Evolutionary conservation across 2,113 vertebrate species (phyloP).

Genomic region (Hippolais icterina): DNA sequence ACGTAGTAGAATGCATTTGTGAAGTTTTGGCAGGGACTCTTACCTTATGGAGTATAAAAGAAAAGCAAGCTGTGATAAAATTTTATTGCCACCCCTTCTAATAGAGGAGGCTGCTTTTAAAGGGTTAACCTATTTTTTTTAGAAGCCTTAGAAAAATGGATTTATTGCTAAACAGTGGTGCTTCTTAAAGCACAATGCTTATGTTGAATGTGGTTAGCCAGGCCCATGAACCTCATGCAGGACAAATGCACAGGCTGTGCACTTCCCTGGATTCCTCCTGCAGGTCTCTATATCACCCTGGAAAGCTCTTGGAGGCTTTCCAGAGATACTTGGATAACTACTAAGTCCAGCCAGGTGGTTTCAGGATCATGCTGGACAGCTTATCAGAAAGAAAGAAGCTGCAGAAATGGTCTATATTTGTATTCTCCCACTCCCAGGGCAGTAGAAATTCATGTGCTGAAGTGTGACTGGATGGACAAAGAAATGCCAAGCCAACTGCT

Average conservation of each 20-base stretch:
- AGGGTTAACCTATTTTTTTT: neutral
- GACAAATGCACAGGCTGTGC: neutral
- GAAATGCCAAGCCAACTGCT: neutral
- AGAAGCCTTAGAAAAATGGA: neutral
- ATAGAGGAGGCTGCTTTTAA: neutral
- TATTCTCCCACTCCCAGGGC: neutral
- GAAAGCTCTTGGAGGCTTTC: neutral
- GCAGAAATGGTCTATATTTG: neutral
- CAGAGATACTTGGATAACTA: neutral
- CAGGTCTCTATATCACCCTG: neutral
- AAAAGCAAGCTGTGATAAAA: neutral
- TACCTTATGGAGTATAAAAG: neutral
- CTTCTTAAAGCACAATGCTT: neutral
- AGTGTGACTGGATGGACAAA: neutral
- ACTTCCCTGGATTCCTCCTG: neutral
- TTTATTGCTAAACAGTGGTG: neutral
- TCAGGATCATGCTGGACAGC: neutral
- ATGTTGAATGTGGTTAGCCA: neutral
- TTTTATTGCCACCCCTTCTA: neutral
- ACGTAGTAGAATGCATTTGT: neutral
- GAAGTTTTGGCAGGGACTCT: slow-evolving; percentile 34
- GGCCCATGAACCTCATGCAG: neutral
- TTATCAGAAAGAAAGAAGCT: neutral
- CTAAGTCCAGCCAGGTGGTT: neutral
- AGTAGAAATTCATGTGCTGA: neutral